These are phyloP conservation scores for Prunella himalayana DNA, from an alignment of 2,113 vertebrate genomes.

Conservation along the genomic window DNA sequence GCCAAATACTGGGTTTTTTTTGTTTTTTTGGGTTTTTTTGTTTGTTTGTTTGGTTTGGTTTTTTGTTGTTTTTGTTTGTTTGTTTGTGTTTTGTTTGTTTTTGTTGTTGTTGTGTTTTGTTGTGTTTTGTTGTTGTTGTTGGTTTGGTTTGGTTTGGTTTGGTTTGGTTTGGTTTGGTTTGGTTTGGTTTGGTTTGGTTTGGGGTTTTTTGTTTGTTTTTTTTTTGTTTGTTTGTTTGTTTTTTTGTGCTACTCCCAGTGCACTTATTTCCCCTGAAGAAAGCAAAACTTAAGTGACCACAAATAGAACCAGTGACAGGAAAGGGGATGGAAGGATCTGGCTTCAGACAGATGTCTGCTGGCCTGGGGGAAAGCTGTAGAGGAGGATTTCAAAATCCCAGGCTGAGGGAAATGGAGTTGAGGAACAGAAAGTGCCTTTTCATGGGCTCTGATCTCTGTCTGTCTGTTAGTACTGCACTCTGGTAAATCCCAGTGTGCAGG, in stretches of 20 bases:
- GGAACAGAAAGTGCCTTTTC: not conserved
- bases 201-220: too few species aligned
- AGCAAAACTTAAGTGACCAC: not conserved
- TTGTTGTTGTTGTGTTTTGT: too few species aligned
- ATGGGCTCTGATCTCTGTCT: rapidly evolving
- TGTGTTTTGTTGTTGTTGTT: too few species aligned
- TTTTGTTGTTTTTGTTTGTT: not conserved
- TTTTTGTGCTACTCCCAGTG: not conserved
- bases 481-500: not conserved
- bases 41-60: not conserved
- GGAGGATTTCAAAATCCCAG: not conserved
- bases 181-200: too few species aligned
- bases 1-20: not conserved
- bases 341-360: not conserved
- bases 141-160: too few species aligned
- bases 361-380: not conserved
- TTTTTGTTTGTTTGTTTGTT: not conserved
- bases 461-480: not conserved
- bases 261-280: not conserved
- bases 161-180: too few species aligned
- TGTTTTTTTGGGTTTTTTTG: not conserved
- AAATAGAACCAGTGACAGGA: not conserved
- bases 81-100: too few species aligned
- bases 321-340: not conserved
- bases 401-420: not conserved